These are phyloP conservation scores for Drosophila neotestacea DNA, from an alignment of 2,888 invertebrate genomes.

Conservation along the genomic window DNA sequence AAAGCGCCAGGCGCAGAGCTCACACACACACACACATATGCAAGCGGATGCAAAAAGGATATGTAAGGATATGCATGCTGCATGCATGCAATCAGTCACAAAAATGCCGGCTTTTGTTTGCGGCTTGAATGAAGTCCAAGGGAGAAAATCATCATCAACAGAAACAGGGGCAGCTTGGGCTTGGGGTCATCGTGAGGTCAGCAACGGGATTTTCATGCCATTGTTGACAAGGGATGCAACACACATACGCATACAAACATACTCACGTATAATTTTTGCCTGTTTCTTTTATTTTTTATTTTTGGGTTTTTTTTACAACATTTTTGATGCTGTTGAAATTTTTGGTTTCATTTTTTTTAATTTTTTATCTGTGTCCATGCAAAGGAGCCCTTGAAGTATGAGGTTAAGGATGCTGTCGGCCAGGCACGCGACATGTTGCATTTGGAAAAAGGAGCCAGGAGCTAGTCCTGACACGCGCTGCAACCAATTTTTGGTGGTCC, in stretches of 20 bases:
- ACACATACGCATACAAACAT: constrained; percentile 33
- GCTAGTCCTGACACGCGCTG: constrained; percentile 51
- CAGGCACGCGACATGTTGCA: constrained; percentile 72
- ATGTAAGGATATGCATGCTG: constrained; percentile 66
- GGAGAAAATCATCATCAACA: constrained; percentile 61
- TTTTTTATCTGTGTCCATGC: constrained; percentile 58
- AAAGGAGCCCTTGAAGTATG: constrained; percentile 45
- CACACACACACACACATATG: constrained; percentile 26
- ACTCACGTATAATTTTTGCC: constrained; percentile 49
- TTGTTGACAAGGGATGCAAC: constrained; percentile 79
- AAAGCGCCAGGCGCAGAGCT: constrained; percentile 61
- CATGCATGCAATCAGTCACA: constrained; percentile 79
- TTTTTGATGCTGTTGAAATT: constrained; percentile 52
- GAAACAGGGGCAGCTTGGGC: constrained; percentile 56
- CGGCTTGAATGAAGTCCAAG: constrained; percentile 71
- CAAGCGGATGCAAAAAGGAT: constrained; percentile 56
- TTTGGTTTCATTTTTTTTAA: constrained; percentile 37
- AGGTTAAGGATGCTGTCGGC: constrained; percentile 57
- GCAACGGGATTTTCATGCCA: constrained; percentile 81
- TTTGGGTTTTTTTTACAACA: constrained; percentile 56
- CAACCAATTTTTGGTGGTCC: constrained; percentile 44
- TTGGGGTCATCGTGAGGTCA: constrained; percentile 84
- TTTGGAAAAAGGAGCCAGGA: constrained; percentile 23
- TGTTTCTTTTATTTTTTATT: constrained; percentile 36
- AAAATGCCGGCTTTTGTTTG: constrained; percentile 76